Evolutionary conservation across 1,140 invertebrate species (phyloP).

Genomic region (Eufriesea mexicana): DNA sequence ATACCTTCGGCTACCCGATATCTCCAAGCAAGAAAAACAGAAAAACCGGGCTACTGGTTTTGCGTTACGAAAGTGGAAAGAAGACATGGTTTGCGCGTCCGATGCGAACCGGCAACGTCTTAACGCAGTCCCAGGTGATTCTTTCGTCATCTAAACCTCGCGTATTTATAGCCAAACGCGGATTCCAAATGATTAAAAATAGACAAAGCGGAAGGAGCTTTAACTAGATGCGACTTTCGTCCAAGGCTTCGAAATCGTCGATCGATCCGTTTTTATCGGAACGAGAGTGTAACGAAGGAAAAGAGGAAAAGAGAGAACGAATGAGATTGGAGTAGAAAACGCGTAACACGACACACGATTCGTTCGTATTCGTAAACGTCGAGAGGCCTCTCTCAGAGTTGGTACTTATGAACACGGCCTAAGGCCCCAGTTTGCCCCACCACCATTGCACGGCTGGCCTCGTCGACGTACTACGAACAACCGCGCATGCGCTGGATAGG

Average conservation of each 20-base stretch:
- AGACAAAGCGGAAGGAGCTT: no score
- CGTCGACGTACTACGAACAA: constrained; percentile 18
- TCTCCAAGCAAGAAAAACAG: constrained; percentile 45
- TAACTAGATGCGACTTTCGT: background rate
- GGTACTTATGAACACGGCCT: constrained; percentile 29
- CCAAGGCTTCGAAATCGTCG: background rate
- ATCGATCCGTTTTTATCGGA: background rate
- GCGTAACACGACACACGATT: background rate
- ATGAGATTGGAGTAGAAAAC: no score
- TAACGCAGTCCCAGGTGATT: background rate
- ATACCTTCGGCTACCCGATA: constrained; percentile 50
- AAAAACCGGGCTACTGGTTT: constrained; percentile 43
- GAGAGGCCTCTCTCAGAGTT: background rate
- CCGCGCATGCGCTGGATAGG: constrained; percentile 51
- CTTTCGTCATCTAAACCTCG: background rate
- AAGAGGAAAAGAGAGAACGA: background rate
- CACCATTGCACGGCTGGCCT: constrained; percentile 2
- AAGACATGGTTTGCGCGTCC: constrained; percentile 20
- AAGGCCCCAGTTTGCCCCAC: constrained; percentile 44
- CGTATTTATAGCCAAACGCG: background rate
- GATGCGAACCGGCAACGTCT: background rate
- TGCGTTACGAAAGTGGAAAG: constrained; percentile 34
- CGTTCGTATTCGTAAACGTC: background rate
- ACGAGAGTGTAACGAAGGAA: background rate
- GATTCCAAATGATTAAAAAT: background rate